phyloP scores from a whole-genome alignment of 2,888 invertebrate species.

The Melanchra persicariae region DNA sequence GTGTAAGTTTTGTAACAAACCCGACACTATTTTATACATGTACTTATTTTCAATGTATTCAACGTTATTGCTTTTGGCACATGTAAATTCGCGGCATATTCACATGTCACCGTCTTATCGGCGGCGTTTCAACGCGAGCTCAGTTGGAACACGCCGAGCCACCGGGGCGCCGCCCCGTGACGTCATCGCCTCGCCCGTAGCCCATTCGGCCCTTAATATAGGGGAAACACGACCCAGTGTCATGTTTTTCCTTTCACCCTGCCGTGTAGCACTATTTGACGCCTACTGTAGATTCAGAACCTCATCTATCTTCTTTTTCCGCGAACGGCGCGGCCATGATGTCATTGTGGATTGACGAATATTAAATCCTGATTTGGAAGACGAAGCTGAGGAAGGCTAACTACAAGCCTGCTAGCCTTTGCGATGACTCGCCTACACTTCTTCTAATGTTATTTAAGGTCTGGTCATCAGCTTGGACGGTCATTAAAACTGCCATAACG shows the following conservation, averaged over 20 bases:
- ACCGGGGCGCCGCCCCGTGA: slow-evolving; percentile 81
- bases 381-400: slow-evolving; percentile 84
- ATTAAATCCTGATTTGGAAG: slow-evolving; percentile 78
- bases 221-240: slow-evolving; percentile 74
- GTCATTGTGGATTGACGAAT: slow-evolving; percentile 81
- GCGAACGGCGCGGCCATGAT: slow-evolving; percentile 72
- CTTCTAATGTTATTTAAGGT: slow-evolving; percentile 40
- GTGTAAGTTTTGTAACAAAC: too few species aligned
- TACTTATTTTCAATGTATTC: slow-evolving; percentile 24
- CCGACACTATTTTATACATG: too few species aligned
- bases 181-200: slow-evolving; percentile 80
- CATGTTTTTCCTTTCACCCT: slow-evolving; percentile 72
- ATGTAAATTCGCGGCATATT: slow-evolving; percentile 47
- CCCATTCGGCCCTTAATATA: slow-evolving; percentile 66
- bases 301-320: slow-evolving; percentile 39
- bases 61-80: slow-evolving; percentile 30
- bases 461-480: slow-evolving; percentile 34
- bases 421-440: slow-evolving; percentile 87
- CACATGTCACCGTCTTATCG: slow-evolving; percentile 78
- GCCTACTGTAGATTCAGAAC: slow-evolving; percentile 45
- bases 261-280: slow-evolving; percentile 55
- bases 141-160: slow-evolving; percentile 82
- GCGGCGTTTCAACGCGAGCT: slow-evolving; percentile 78
- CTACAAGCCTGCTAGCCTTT: slow-evolving; percentile 81
- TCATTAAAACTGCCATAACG: slow-evolving; percentile 29